A percentile compares a stretch with the other conserved stretches of the same genome.
These are phyloP conservation scores for Coleophora flavipennella DNA, from an alignment of 2,888 invertebrate species.

Conservation along the genomic window DNA sequence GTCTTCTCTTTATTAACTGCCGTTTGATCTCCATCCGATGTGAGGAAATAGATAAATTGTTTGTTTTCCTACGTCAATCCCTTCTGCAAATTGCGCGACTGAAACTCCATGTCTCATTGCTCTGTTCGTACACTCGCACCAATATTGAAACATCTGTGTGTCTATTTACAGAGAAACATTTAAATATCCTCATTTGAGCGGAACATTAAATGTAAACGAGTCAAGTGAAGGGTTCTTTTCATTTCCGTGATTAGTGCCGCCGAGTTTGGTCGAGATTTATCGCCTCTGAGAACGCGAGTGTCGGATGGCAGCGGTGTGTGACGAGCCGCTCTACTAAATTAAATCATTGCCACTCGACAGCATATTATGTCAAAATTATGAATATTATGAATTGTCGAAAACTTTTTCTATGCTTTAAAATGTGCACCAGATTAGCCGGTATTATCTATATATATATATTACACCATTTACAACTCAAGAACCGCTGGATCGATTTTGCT, in stretches of 20 bases:
- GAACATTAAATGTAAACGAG: slow-evolving; percentile 44
- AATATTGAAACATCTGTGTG: slow-evolving; percentile 7
- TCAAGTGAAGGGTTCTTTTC: slow-evolving; percentile 56
- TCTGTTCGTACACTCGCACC: neutral
- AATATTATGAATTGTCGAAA: too few relatives aligned
- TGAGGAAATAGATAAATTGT: slow-evolving; percentile 58
- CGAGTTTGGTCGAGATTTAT: slow-evolving; percentile 55
- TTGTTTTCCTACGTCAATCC: slow-evolving; percentile 37
- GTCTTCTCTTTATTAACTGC: slow-evolving; percentile 49
- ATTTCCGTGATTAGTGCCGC: slow-evolving; percentile 59
- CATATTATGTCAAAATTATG: slow-evolving; percentile 45
- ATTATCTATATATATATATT: too few relatives aligned
- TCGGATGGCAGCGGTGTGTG: slow-evolving; percentile 49
- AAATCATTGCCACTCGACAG: slow-evolving; percentile 67
- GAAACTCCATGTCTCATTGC: neutral
- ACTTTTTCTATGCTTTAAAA: too few relatives aligned
- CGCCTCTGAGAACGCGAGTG: slow-evolving; percentile 47
- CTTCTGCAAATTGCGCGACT: neutral
- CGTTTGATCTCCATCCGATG: slow-evolving; percentile 47
- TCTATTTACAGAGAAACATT: slow-evolving; percentile 13
- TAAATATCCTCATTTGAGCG: slow-evolving; percentile 38
- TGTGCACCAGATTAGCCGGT: too few relatives aligned
- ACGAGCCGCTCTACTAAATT: slow-evolving; percentile 59
- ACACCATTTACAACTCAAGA: too few relatives aligned
- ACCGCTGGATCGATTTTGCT: too few relatives aligned